Evolutionary conservation across 1,140 invertebrate genomes (phyloP).

Genomic region (Myzus persicae): DNA sequence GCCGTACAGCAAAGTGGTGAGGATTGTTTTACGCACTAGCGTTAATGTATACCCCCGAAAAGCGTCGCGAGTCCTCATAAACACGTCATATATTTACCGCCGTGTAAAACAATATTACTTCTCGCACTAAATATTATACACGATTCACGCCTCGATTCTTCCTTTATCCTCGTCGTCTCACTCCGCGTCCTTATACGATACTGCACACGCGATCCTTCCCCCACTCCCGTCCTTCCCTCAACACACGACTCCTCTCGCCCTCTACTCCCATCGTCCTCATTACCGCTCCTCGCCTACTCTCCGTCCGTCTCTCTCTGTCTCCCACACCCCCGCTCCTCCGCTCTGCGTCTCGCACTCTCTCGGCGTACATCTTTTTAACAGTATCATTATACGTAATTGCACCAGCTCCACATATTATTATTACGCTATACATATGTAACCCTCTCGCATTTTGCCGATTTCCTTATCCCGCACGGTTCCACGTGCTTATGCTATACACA

Average conservation of each 20-base stretch:
- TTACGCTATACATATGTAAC: slow-evolving; percentile 9
- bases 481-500: not conserved
- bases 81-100: not conserved
- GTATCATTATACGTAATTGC: slow-evolving; percentile 46
- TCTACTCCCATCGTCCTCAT: not conserved
- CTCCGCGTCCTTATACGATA: not conserved
- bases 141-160: slow-evolving; percentile 23
- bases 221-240: too few relatives aligned
- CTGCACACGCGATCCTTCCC: not conserved
- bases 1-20: not conserved
- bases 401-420: not conserved
- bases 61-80: not conserved
- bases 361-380: slow-evolving; percentile 31
- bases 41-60: not conserved
- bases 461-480: not conserved
- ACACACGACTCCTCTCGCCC: not conserved
- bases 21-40: not conserved
- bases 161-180: not conserved
- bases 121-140: not conserved
- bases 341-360: not conserved
- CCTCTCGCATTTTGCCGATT: not conserved
- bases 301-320: not conserved
- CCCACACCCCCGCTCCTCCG: not conserved
- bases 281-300: too few relatives aligned
- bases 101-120: slow-evolving; percentile 38